Base-by-base conservation (phyloP, 2,113 vertebrate species). In the Sakesphorus luctuosus region DNA sequence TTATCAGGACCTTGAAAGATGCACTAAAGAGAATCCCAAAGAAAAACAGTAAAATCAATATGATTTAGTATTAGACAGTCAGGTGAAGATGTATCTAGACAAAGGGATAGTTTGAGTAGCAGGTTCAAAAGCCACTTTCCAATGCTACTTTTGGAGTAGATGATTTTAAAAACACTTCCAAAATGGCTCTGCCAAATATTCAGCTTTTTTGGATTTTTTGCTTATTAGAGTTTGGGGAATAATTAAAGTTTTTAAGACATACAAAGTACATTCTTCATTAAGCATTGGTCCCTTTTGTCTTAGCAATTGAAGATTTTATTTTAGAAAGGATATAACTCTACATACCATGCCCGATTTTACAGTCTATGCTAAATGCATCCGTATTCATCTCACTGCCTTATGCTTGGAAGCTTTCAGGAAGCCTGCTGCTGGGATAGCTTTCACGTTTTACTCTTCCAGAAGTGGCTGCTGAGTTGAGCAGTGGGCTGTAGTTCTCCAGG, bases 381-480 rank as follows among this genome's bases (percentile, higher is more conserved):
- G 29, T 52, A 50, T 87, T 20, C 56, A 21, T 67, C 65, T 81
- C 44, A 23, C 25, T 73, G 52, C 44, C 26, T 84, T 77, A 35
- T 33, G 33, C 43, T 65, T 95, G 56, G 65, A 74, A 85, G 55
- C 53, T 67, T 55, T 89, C 31, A 73, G 63, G 68, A 87, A 66
- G 29, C 20, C 71, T 71, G 36, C 38, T 50, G 25, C 38, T 96
- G 72, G 69, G 82, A 49, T 72, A 26, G 21, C 49, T 50, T 89
- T 95, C 44, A 13, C 71, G 5, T 96, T 94, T 94, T 92, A 76
- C 89, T 81, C 46, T 93, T 59, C 89, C 85, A 84, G 81, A 91
- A 84, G 72, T 28, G 33, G 46, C 73, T 89, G 86, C 83, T 82
- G 87, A 95, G 40, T 93, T 8, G 13, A 89, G 76, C 81, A 88